Percentiles rank a stretch among this genome's conserved stretches.
Evolutionary conservation across 1,140 invertebrate species (phyloP).

Genomic region (Camponotus vicinus): DNA sequence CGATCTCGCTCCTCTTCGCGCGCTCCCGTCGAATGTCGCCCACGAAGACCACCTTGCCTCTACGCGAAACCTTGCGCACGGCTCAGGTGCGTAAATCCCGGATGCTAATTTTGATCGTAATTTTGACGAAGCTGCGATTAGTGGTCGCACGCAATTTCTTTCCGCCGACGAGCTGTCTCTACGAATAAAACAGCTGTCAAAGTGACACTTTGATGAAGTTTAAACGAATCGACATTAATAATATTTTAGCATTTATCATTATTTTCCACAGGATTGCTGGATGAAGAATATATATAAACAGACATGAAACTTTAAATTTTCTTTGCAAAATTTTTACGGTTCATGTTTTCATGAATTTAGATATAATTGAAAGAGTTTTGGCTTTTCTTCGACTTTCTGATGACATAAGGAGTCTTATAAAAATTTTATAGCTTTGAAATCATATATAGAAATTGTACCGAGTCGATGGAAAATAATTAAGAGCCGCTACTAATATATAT

Average conservation of each 20-base stretch:
- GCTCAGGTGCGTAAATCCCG: slow-evolving; percentile 48
- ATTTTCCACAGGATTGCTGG: neutral
- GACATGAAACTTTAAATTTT: neutral
- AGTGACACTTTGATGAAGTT: neutral
- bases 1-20: slow-evolving; percentile 74
- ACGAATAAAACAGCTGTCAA: neutral
- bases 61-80: slow-evolving; percentile 35
- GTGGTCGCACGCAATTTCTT: neutral
- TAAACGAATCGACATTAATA: neutral
- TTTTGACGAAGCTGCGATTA: neutral
- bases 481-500: neutral
- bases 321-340: too few relatives aligned
- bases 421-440: slow-evolving; percentile 21
- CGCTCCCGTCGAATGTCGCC: slow-evolving; percentile 66
- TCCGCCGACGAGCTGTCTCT: neutral
- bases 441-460: neutral
- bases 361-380: neutral
- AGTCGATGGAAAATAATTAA: neutral
- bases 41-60: slow-evolving; percentile 67
- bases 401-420: neutral
- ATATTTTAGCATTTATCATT: neutral
- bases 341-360: neutral
- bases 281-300: neutral
- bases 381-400: too few relatives aligned
- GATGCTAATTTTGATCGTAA: neutral